phyloP scores from a whole-genome alignment of 1,140 invertebrate genomes.

The Drosophila kepulauana region DNA sequence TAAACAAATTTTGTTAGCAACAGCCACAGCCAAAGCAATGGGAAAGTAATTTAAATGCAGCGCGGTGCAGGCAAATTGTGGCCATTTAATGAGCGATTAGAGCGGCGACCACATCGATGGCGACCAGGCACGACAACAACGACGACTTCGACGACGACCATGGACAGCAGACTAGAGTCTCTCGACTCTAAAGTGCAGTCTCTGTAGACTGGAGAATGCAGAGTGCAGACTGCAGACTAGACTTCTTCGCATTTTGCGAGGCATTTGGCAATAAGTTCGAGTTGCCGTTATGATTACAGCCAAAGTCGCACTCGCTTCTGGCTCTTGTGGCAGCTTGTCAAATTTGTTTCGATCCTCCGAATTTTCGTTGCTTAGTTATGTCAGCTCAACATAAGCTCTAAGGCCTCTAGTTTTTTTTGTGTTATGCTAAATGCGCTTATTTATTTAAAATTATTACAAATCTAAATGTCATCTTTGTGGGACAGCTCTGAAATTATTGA shows the following conservation, averaged over 20 bases:
- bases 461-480: slow-evolving; percentile 5
- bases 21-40: slow-evolving; percentile 46
- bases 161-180: background rate
- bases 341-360: slow-evolving; percentile 32
- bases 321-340: slow-evolving; percentile 29
- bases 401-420: no score
- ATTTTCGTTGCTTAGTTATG: slow-evolving; percentile 1
- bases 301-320: slow-evolving; percentile 35
- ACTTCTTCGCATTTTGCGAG: slow-evolving; percentile 6
- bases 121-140: slow-evolving; percentile 41
- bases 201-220: no score
- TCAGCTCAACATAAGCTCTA: background rate
- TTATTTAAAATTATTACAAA: background rate
- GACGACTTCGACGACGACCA: slow-evolving; percentile 2
- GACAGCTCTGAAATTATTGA: background rate
- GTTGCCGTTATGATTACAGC: slow-evolving; percentile 47
- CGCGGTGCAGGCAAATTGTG: slow-evolving; percentile 72
- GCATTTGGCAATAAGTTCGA: slow-evolving; percentile 52
- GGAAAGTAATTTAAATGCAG: slow-evolving; percentile 80
- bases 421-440: background rate
- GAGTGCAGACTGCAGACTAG: background rate
- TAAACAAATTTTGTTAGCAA: slow-evolving; percentile 68
- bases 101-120: slow-evolving; percentile 57
- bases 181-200: no score
- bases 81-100: slow-evolving; percentile 80